Evolutionary conservation across 2,888 invertebrate genomes (phyloP), one percentile per base, ranked within the genome.

Genomic region (Cyclophora albipunctata): DNA sequence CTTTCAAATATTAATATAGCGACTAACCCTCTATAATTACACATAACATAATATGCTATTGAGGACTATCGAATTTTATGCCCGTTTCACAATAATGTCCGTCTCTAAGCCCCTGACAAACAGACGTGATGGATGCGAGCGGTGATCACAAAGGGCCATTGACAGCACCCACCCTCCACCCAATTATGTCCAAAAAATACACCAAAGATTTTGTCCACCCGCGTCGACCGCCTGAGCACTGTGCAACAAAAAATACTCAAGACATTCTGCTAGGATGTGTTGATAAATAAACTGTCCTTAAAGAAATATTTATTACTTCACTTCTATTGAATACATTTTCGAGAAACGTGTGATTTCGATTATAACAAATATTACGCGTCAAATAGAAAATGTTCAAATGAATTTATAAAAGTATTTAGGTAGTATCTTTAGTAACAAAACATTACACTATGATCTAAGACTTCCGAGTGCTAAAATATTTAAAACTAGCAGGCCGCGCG

Each of bases 71-170:
- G 73, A 75, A 84, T 85, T 84, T 82, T 76, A 81, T 80, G 84
- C 72, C 75, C 74, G 78, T 84, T 86, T 82, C 78, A 78, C 75
- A 53, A 70, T 74, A 83, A 86, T 78, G 65, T 74, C 60, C 63
- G 62, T 61, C 65, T 64, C 66, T 59, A 59, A 65, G 63, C 62
- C 64, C 58, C 70, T 71, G 72, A 73, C 80, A 76, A 79, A 81
- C 80, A 78, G 66, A 63, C 71, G 63, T 83, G 84, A 84, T 82
- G 74, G 79, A 85, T 81, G 78, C 75, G 83, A 84, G 83, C 77
- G 57, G 53, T 52, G 37, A 51, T 50, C 69, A 81, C 81, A 85
- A 86, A 83, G 78, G 72, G 47, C 69, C 65, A 73, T 76, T 79
- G 80, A 82, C 79, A 77, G 68, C 59, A 51, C 59, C 63, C 67